Evolutionary conservation across 1,140 invertebrate species (phyloP), one percentile per base, ranked within the genome.

Genomic region (Drosophila repleta): DNA sequence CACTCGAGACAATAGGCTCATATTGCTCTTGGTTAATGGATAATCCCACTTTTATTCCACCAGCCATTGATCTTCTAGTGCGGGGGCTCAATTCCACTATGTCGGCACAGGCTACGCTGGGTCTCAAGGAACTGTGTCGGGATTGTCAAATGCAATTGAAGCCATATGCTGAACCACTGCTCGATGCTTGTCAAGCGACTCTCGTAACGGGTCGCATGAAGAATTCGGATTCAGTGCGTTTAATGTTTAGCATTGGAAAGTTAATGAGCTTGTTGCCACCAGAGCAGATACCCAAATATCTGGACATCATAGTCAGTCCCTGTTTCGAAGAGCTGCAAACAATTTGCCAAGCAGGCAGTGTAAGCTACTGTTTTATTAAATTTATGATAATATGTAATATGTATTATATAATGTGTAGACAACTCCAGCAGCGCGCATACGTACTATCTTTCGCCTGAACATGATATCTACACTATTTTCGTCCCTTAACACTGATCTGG

Each of bases 11-110:
- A 48, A 93, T 97, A 52, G 96, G 96, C 20, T 94, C 95, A 0
- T 97, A 96, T 93, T 95, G 96, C 15, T 94, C 96, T 72, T 98
- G 97, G 96, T 93, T 98, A 45, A 94, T 94, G 63, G 93, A 92
- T 48, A 94, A 95, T 92, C 95, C 94, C 1, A 92, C 92, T 39
- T 92, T 92, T 60, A 82, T 94, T 37, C 90, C 90, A 6, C 88
- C 91, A 61, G 93, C 94, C 6, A 92, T 92, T 20, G 94, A 95
- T 8, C 92, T 96, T 15, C 93, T 97, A 78, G 93, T 96, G 2
- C 94, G 95, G 52, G 95, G 93, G 32, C 93, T 96, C 1, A 95
- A 95, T 74, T 91, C 94, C 0, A 94, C 96, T 15, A 94, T 96
- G n/a, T 94, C 96, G 1, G 93, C 94, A 1, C 93, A 95, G 56